Evolutionary conservation across 1,140 invertebrate genomes (phyloP).

Genomic region (Cryptotermes secundus): DNA sequence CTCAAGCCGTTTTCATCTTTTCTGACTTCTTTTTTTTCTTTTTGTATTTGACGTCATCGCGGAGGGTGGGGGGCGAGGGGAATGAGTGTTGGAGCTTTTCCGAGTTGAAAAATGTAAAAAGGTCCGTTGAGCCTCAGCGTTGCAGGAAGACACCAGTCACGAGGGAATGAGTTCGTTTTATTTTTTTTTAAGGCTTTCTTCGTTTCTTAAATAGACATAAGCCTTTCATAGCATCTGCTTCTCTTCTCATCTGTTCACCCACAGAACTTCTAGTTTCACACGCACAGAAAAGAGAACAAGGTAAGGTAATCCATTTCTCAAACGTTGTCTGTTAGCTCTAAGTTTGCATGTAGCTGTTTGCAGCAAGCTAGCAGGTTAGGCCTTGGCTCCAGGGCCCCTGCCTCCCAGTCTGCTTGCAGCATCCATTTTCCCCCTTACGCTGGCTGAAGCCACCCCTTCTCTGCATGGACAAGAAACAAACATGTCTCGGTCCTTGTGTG

Average conservation of each 20-base stretch:
- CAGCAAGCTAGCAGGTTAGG: too few species aligned
- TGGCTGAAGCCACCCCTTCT: conserved; percentile 13
- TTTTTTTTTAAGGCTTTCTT: background rate
- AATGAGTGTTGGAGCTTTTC: background rate
- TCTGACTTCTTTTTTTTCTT: background rate
- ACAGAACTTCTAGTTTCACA: background rate
- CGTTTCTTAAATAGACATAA: background rate
- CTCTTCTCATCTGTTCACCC: background rate
- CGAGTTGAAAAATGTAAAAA: conserved; percentile 28
- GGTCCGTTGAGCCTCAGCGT: background rate
- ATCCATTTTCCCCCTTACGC: background rate
- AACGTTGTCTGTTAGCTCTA: background rate
- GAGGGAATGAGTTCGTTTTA: conserved; percentile 6
- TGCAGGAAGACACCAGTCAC: conserved; percentile 26
- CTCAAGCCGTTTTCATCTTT: background rate
- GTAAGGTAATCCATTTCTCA: background rate
- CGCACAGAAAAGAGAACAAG: background rate
- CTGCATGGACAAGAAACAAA: conserved; percentile 10
- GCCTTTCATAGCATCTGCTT: background rate
- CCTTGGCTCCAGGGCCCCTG: background rate
- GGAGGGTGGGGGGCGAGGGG: background rate
- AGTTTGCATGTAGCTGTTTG: background rate
- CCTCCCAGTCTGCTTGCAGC: background rate
- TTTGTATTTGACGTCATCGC: background rate
- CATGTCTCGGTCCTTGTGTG: background rate